A percentile compares a stretch with the other conserved stretches of the same genome.
Conservation (phyloP, 2,113 vertebrate species). For the Sturnus vulgaris region DNA sequence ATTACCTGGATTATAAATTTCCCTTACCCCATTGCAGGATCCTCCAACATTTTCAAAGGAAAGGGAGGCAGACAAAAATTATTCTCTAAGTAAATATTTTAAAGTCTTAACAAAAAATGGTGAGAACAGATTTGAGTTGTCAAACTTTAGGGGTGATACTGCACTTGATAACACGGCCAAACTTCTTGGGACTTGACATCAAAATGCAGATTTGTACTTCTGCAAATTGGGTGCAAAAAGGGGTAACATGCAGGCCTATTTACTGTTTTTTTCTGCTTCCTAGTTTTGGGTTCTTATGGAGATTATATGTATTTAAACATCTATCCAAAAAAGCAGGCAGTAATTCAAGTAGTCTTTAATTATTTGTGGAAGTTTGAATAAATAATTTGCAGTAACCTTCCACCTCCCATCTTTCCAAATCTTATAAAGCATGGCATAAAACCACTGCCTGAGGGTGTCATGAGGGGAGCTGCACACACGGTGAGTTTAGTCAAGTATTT, state of each 20-base stretch:
- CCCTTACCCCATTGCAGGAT: neutral
- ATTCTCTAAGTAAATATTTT: neutral
- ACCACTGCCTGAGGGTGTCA: neutral
- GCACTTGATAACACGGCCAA: neutral
- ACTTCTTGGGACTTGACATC: neutral
- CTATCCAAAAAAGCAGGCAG: neutral
- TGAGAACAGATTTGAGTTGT: neutral
- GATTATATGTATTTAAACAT: neutral
- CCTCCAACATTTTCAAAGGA: neutral
- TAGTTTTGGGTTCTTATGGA: neutral
- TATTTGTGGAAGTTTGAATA: neutral
- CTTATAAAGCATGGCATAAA: neutral
- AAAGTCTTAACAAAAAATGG: neutral
- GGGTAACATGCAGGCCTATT: rapidly evolving
- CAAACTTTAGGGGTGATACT: neutral
- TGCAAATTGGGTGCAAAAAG: neutral
- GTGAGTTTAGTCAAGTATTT: neutral
- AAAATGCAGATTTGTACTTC: neutral
- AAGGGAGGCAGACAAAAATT: neutral
- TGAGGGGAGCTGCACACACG: neutral
- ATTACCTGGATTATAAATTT: neutral
- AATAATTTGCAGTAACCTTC: neutral
- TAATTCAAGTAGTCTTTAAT: neutral
- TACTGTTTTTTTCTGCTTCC: neutral
- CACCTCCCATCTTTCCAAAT: neutral